These are phyloP conservation scores for Cariama cristata DNA, from an alignment of 2,113 vertebrate genomes.

Conservation along the genomic window DNA sequence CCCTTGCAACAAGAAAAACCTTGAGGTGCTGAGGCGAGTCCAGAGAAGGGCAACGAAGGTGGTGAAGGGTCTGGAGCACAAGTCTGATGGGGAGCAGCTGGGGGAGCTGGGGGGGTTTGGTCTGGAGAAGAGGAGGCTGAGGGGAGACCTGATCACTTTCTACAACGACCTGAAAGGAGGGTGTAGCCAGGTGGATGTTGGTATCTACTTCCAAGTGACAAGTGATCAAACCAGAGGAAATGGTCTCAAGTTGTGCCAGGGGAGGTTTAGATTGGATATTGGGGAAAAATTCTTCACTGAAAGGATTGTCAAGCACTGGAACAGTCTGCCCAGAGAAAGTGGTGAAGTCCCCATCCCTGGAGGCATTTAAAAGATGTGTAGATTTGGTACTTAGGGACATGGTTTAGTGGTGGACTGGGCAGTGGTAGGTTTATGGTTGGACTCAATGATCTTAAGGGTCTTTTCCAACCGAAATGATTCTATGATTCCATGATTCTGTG, in stretches of 20 bases:
- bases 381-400: no score
- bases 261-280: neutral
- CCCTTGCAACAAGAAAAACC: no score
- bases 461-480: neutral
- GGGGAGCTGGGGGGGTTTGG: neutral
- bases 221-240: no score
- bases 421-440: neutral
- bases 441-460: neutral
- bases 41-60: no score
- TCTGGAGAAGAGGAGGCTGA: neutral
- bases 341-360: neutral
- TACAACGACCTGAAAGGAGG: no score
- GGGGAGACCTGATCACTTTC: no score
- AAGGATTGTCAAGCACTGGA: neutral
- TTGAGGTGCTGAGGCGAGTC: no score
- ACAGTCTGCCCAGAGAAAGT: neutral
- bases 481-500: neutral
- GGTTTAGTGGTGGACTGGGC: no score
- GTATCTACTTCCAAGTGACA: no score
- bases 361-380: neutral
- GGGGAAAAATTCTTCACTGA: neutral
- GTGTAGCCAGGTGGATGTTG: no score
- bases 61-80: no score
- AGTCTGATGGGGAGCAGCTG: neutral
- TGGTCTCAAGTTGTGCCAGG: no score